These are phyloP conservation scores for Fragum fragum DNA, from an alignment of 2,888 invertebrate genomes.

Conservation along the genomic window DNA sequence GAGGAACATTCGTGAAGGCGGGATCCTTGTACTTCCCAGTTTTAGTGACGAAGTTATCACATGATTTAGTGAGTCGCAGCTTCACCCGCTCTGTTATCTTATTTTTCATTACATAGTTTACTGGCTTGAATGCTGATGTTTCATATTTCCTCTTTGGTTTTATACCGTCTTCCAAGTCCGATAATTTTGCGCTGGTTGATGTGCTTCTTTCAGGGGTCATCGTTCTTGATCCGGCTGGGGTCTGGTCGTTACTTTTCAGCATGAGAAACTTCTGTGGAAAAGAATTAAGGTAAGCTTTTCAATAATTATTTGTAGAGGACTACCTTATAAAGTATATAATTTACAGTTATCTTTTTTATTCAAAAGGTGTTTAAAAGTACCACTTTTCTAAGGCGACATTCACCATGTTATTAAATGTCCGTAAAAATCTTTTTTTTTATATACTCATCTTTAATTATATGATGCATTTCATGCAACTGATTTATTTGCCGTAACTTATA, in stretches of 20 bases:
- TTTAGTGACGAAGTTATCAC: slow-evolving; percentile 8
- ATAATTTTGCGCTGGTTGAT: slow-evolving; percentile 17
- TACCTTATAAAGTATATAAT: no score
- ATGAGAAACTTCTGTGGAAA: background rate
- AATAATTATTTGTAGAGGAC: no score
- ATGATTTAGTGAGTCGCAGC: slow-evolving; percentile 53
- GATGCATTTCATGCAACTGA: no score
- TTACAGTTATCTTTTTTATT: no score
- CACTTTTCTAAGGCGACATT: no score
- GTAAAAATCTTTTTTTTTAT: no score
- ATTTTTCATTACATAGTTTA: background rate
- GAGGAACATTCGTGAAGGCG: slow-evolving; percentile 47
- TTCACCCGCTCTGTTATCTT: slow-evolving; percentile 39
- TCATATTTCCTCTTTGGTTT: background rate
- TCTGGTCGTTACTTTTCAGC: background rate
- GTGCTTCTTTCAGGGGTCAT: slow-evolving; percentile 9
- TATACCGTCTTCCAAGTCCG: slow-evolving; percentile 2
- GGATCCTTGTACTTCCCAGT: slow-evolving; percentile 14
- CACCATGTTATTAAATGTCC: no score
- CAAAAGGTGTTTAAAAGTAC: no score
- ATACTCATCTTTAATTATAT: no score
- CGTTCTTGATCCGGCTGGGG: slow-evolving; percentile 1
- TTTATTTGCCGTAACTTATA: no score
- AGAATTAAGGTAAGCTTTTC: no score
- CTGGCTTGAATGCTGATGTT: slow-evolving; percentile 19